A percentile compares a stretch with the other conserved stretches of the same genome.
These are phyloP conservation scores for Dendrocincla fuliginosa DNA, from an alignment of 2,797 vertebrate species.

Conservation along the genomic window DNA sequence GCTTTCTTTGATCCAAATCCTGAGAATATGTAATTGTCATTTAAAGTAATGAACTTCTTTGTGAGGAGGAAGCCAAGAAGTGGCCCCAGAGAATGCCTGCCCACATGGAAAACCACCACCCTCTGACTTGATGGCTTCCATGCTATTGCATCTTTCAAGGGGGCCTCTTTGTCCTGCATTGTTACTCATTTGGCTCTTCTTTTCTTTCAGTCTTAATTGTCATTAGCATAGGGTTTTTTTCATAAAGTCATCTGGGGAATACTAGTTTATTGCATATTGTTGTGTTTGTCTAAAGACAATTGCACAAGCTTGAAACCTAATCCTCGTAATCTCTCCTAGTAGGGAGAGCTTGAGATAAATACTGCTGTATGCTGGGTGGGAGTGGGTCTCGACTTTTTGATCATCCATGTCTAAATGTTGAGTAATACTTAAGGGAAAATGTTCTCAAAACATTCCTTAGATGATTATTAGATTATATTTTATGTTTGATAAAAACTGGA, in stretches of 20 bases:
- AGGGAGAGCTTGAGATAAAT: slow-evolving; percentile 45
- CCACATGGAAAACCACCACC: not conserved
- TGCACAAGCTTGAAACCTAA: slow-evolving; percentile 56
- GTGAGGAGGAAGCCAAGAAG: not conserved
- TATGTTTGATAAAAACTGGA: slow-evolving; percentile 67
- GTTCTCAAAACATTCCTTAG: slow-evolving; percentile 70
- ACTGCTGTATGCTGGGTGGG: slow-evolving; percentile 44
- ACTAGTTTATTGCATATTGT: slow-evolving; percentile 53
- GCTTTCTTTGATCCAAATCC: slow-evolving; percentile 9
- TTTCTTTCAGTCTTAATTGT: slow-evolving; percentile 52
- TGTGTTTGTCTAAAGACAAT: slow-evolving; percentile 56
- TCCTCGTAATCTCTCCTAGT: slow-evolving; percentile 49
- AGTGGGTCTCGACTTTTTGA: slow-evolving; percentile 57
- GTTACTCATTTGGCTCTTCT: slow-evolving; percentile 33
- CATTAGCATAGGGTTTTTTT: not conserved
- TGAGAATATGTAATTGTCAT: not conserved
- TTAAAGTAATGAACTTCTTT: not conserved
- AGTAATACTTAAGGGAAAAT: slow-evolving; percentile 66
- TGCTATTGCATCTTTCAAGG: not conserved
- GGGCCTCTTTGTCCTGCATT: slow-evolving; percentile 17
- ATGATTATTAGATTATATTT: slow-evolving; percentile 72
- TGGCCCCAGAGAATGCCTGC: not conserved
- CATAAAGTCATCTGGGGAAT: slow-evolving; percentile 22
- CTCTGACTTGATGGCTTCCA: slow-evolving; percentile 13
- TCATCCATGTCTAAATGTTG: slow-evolving; percentile 60